Percentiles rank a stretch among this genome's conserved stretches.
These are phyloP conservation scores for Oryzias curvinotus DNA, from an alignment of 2,113 vertebrate species.

Conservation along the genomic window DNA sequence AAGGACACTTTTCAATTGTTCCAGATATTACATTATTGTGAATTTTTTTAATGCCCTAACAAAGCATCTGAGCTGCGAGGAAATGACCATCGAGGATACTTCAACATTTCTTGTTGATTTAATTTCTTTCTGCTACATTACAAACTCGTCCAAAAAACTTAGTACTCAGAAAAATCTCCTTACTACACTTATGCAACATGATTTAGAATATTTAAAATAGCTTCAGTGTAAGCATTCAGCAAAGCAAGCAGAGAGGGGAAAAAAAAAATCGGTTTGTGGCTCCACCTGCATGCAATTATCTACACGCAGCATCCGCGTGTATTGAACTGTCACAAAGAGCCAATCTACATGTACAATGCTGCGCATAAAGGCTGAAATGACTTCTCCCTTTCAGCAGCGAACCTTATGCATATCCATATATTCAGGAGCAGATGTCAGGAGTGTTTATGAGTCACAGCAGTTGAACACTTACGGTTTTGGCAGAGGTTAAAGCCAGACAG, in stretches of 20 bases:
- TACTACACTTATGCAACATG: no score
- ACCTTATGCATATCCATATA: conserved; percentile 7
- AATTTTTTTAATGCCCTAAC: no score
- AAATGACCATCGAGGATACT: no score
- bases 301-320: conserved; percentile 15
- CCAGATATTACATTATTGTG: no score
- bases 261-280: conserved; percentile 33
- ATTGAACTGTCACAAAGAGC: conserved; percentile 37
- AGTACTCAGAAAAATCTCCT: no score
- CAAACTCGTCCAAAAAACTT: no score
- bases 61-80: no score
- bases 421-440: conserved; percentile 37
- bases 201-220: background rate
- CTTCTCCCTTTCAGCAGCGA: conserved; percentile 17
- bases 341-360: conserved; percentile 6
- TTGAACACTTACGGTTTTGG: conserved; percentile 31
- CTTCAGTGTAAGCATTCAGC: background rate
- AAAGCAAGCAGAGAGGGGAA: conserved; percentile 11
- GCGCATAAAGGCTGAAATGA: conserved; percentile 15
- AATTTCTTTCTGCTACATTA: no score
- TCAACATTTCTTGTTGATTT: no score
- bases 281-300: conserved; percentile 60
- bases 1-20: no score
- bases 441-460: conserved; percentile 38
- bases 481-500: conserved; percentile 35